phyloP scores from a whole-genome alignment of 1,140 invertebrate genomes.

The Calycopis cecrops region DNA sequence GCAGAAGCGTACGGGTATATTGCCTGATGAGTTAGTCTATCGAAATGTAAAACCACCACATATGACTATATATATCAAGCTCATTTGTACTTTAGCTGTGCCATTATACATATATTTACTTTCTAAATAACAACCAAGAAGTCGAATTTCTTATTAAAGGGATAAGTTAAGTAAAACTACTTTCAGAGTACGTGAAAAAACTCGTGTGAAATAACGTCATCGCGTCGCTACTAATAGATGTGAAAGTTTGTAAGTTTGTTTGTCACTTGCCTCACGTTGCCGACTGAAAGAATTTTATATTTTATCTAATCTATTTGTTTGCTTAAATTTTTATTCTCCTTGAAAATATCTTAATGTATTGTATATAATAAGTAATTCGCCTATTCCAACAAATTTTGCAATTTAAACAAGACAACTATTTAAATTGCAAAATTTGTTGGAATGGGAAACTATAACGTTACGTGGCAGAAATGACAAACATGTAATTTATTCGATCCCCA shows the following conservation, averaged over 20 bases:
- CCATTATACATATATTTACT: neutral
- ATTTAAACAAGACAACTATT: no score
- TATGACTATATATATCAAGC: no score
- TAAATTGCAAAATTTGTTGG: no score
- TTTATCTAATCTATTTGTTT: neutral
- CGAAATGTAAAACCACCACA: no score
- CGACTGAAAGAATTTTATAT: neutral
- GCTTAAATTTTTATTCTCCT: neutral
- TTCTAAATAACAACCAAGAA: slow-evolving; percentile 1
- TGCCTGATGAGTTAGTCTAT: no score
- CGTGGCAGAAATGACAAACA: no score
- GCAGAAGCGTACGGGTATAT: no score
- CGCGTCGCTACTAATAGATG: neutral
- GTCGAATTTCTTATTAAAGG: neutral
- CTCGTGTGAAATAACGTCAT: neutral
- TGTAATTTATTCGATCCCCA: no score
- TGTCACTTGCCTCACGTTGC: neutral
- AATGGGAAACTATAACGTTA: no score
- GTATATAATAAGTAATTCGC: neutral
- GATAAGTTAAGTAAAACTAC: neutral
- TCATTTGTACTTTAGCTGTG: no score
- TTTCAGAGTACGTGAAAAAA: neutral
- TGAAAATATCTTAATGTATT: neutral
- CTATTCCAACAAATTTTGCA: no score
- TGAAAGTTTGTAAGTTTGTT: no score